Evolutionary conservation across 2,888 invertebrate genomes (phyloP), one percentile per base, ranked within the genome.

Genomic region (Apamea anceps): DNA sequence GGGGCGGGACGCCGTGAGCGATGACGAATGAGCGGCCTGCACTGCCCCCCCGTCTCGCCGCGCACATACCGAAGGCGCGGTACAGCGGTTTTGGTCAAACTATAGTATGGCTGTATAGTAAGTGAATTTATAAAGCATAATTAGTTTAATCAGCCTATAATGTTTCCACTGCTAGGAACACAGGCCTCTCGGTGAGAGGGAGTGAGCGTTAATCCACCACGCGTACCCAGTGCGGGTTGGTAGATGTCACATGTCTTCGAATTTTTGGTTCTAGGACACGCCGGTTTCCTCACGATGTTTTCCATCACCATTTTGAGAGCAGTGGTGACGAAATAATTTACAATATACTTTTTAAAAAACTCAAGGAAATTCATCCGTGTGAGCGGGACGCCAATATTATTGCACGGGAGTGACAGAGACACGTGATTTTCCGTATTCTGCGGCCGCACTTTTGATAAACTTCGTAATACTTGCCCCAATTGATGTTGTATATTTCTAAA

Each of bases 381-480:
- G 51, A 70, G 13, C 8, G 32, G 4, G 51, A 54, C 5, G 8
- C 13, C 7, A 25, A 67, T n/a, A 67, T 42, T 2, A 42, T 63
- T 63, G 13, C 1, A 45, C 42, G 8, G 2, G 5, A 32, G 12
- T 4, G n/a, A 37, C 10, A 71, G 7, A 68, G 1, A 74, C 51
- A 51, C 2, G 28, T 28, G 21, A 73, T 54, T 21, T 15, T 28
- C 15, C 15, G 21, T 72, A 72, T 75, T 42, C 10, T 42, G 10
- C 5, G 13, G 2, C 18, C 37, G 8, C 0, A 37, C 13, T 28
- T 6, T 21, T 42, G 4, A 74, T 45, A 60, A 45, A 75, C 8
- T 25, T 60, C 18, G 62, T 7, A 2, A 21, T 81, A 85, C 84
- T 85, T 81, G 74, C 85, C 82, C 13, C 28, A 37, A 42, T 85